Evolutionary conservation across 2,888 invertebrate genomes (phyloP), one percentile per base, ranked within the genome.

Genomic region (Acanthopleura granulata): DNA sequence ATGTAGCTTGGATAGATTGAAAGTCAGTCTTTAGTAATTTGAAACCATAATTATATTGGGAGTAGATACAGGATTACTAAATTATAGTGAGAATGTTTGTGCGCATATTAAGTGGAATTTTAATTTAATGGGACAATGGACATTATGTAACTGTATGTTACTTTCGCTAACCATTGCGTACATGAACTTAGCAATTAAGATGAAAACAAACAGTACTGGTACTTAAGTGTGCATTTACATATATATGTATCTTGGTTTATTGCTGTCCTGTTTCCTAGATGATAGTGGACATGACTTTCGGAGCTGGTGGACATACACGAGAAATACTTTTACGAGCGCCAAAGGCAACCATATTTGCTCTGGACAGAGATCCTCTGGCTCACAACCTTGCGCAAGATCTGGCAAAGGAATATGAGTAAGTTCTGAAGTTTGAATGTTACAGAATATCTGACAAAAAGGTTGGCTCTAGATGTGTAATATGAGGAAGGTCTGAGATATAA

Each of bases 251-350:
- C 30, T 40, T 22, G n/a, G 4, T 51, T 57, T 57, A 57, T 57
- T 57, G 57, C 25, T 6, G 6, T 27, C 25, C 29, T 66, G 1
- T 6, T 81, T 79, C 50, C 79, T n/a, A 88, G 90, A 91, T 92
- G 11, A 94, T 95, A 82, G 92, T 98, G 79, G 98, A 98, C 88
- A 97, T 97, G 97, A 98, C 98, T 18, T 98, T 98, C 92, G 98
- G 98, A 49, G 95, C 95, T 29, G 98, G 98, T 12, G 98, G 98
- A 0, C 98, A 98, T 88, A 94, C 95, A 15, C 92, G 92, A 82
- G 92, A 93, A 86, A 92, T 98, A 81, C 92, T 98, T 71, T 92
- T 95, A 85, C 87, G 92, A 49, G 92, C 93, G 16, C 91, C 94
- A 57, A 90, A 92, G 82, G 92, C 95, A 25, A 94, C 92, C 88